Percentiles rank a stretch among this genome's conserved stretches.
Conservation (phyloP, 2,797 vertebrate genomes). For the Catamblyrhynchus diadema region DNA sequence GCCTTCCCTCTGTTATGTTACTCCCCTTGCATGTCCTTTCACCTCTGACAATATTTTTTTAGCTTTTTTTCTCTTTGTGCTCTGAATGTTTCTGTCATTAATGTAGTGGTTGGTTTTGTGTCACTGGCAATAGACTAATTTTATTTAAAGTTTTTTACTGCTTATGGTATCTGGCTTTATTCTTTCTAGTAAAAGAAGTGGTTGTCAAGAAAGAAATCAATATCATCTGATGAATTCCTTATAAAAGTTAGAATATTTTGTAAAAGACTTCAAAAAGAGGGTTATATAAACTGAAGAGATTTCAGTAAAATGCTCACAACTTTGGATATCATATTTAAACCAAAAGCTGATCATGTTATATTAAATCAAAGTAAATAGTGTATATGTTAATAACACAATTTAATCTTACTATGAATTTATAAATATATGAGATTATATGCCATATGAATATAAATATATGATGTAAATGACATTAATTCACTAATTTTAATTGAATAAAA, state of each 20-base stretch:
- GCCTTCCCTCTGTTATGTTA: not conserved
- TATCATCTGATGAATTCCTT: not conserved
- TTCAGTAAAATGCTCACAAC: not conserved
- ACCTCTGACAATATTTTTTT: not conserved
- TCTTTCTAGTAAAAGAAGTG: not conserved
- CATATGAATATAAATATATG: not conserved
- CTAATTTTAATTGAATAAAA: not conserved
- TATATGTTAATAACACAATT: not conserved
- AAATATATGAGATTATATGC: not conserved
- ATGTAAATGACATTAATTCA: not conserved
- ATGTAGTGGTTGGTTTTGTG: not conserved
- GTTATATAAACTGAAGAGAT: not conserved
- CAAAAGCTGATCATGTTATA: not conserved
- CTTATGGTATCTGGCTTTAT: not conserved
- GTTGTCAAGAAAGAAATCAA: not conserved
- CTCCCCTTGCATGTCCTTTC: not conserved
- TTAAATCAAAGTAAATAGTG: not conserved
- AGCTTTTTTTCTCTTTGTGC: not conserved
- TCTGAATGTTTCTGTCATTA: not conserved
- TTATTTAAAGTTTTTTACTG: not conserved
- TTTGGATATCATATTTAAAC: not conserved
- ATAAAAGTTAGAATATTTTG: not conserved
- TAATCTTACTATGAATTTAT: not conserved
- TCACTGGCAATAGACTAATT: not conserved
- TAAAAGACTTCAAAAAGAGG: not conserved